Percentiles rank a stretch among this genome's conserved stretches.
Evolutionary conservation across 2,113 vertebrate genomes (phyloP).

Genomic region (Murina feae): DNA sequence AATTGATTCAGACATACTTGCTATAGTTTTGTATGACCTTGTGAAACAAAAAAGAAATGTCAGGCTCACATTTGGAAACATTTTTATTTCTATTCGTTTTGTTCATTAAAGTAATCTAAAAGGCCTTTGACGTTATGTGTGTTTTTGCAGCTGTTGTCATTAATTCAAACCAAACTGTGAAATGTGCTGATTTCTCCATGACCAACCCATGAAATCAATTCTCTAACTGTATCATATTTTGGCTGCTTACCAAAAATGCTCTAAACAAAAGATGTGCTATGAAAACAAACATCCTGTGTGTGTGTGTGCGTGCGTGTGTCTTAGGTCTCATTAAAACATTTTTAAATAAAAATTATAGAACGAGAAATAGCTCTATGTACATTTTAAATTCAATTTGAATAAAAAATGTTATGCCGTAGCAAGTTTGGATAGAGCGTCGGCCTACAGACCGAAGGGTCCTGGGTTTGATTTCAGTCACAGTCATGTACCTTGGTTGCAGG

Average conservation of each 20-base stretch:
- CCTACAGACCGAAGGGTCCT: too few species aligned
- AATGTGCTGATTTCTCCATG: conserved; percentile 74
- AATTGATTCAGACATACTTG: not conserved
- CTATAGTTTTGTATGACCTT: not conserved
- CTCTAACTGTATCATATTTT: conserved; percentile 58
- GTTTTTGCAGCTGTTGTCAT: conserved; percentile 68
- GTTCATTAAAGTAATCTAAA: conserved; percentile 51
- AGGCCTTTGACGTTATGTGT: conserved; percentile 43
- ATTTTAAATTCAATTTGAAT: not conserved
- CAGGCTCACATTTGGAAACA: conserved; percentile 47
- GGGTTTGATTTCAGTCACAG: fast-evolving
- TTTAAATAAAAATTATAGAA: conserved; percentile 20
- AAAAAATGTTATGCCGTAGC: not conserved
- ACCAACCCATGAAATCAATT: conserved; percentile 74
- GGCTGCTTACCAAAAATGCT: conserved; percentile 38
- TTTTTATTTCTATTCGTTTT: conserved; percentile 53
- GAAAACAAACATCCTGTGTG: conserved; percentile 40
- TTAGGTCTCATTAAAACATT: conserved; percentile 5
- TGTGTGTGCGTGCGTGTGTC: not conserved
- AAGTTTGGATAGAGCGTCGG: too few species aligned
- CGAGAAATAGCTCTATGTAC: not conserved
- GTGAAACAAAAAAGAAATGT: conserved; percentile 53
- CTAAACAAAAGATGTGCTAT: conserved; percentile 37
- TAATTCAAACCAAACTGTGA: conserved; percentile 72
- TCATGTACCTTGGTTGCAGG: too few species aligned